Evolutionary conservation across 2,797 vertebrate genomes (phyloP).

Genomic region (Anabacerthia variegaticeps): DNA sequence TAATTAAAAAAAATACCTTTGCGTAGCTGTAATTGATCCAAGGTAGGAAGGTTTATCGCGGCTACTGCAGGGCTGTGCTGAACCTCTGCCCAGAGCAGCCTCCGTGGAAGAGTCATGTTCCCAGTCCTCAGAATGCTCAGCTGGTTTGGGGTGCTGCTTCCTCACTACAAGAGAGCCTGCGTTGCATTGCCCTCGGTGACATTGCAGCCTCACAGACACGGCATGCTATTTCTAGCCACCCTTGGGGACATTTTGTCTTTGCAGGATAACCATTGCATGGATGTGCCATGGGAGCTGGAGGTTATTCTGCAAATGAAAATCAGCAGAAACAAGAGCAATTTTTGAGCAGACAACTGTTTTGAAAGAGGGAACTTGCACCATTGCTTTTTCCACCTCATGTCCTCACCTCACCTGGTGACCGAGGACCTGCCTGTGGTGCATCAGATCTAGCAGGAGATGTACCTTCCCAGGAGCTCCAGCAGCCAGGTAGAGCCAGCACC

Average conservation of each 20-base stretch:
- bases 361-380: neutral
- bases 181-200: rapidly evolving
- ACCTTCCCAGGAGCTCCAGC: neutral
- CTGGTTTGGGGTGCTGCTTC: neutral
- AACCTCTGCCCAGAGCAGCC: neutral
- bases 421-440: neutral
- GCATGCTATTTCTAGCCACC: rapidly evolving
- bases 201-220: neutral
- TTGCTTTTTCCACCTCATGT: neutral
- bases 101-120: neutral
- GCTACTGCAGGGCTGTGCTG: neutral
- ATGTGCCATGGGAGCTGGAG: rapidly evolving
- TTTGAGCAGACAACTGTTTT: neutral
- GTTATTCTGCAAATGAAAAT: neutral
- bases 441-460: neutral
- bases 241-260: neutral
- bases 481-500: neutral
- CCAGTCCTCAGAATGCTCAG: rapidly evolving
- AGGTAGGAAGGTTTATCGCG: neutral
- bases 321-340: neutral
- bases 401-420: neutral
- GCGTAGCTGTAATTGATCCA: neutral
- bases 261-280: rapidly evolving
- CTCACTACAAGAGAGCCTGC: neutral
- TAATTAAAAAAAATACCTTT: neutral